Base-by-base conservation (phyloP, 2,113 vertebrate species). In the Setophaga petechia region DNA sequence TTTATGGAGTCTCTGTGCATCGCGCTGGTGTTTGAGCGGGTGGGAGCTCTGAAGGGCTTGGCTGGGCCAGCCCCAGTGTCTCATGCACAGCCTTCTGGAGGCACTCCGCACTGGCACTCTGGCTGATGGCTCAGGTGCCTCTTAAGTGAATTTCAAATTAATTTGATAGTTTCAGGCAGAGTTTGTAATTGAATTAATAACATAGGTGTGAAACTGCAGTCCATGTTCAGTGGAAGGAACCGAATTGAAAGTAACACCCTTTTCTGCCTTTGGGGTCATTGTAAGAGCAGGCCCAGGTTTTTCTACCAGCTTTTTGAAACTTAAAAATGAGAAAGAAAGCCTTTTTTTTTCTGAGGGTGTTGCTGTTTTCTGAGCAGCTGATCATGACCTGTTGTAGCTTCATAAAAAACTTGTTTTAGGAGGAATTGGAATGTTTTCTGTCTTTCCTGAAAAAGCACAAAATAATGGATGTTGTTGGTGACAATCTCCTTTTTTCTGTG, bases 361-460 rank as follows among this genome's bases (percentile, higher is more conserved):
- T 79, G 24, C 41, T 61, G 33, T 61, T 90, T 83, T 90, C 72
- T 49, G 47, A 74, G 59, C 22, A 52, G 47, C 24, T 89, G 75
- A 95, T 95, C 72, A 23, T 2, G 12, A 77, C 72, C 72, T 1
- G 12, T 80, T 87, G 23, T 69, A 95, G 81, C 74, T 84, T 93
- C 68, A 72, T 84, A 49, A 91, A n/a, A 84, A 80, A 55, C 9
- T 10, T 76, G 19, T 61, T 95, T 87, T 67, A 86, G 72, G 72
- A 84, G 71, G 61, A 94, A 86, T 58, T 72, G 68, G 54, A 84
- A 84, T 1, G 3, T 30, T 88, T 91, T 71, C 74, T 84, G 13
- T 66, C 81, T 87, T 94, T 96, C 49, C 74, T 71, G 47, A 55
- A 95, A 68, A 94, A 93, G 37, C 55, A 92, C 35, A 86, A 84